These are phyloP conservation scores for Ophioninae sp. DNA, from an alignment of 2,888 invertebrate species.

Conservation along the genomic window DNA sequence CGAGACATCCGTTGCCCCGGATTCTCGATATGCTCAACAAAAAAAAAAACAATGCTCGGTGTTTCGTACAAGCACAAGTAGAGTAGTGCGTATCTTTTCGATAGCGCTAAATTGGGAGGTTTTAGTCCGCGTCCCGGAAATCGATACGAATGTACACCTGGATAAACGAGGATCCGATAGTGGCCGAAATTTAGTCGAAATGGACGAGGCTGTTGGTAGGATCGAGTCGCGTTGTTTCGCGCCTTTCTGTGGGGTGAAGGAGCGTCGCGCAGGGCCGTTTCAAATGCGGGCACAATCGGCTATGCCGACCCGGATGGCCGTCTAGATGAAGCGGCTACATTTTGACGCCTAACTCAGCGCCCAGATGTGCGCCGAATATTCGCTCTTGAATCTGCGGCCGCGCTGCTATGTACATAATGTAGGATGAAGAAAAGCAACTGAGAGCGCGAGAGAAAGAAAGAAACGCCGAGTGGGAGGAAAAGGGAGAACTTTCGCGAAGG, in stretches of 20 bases:
- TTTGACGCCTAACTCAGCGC: too few relatives aligned
- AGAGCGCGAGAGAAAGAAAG: background rate
- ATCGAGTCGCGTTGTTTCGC: background rate
- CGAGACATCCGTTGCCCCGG: constrained; percentile 2
- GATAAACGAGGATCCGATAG: background rate
- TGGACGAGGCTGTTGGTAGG: background rate
- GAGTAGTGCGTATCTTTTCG: background rate
- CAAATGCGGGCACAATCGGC: too few relatives aligned
- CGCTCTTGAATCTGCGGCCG: too few relatives aligned
- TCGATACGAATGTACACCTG: background rate
- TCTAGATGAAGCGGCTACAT: too few relatives aligned
- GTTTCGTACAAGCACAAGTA: background rate
- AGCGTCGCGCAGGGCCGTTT: too few relatives aligned
- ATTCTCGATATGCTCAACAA: background rate
- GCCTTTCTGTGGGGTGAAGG: background rate
- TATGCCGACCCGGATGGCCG: too few relatives aligned
- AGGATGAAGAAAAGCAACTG: constrained; percentile 31
- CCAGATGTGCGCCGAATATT: too few relatives aligned
- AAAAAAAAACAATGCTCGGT: background rate
- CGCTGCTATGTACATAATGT: background rate
- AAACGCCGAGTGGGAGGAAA: background rate
- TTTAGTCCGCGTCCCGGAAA: background rate
- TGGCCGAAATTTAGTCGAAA: background rate
- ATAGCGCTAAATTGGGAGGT: background rate
- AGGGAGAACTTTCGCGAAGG: constrained; percentile 31